Conservation (phyloP, 2,113 vertebrate genomes). For the Apteryx mantelli region DNA sequence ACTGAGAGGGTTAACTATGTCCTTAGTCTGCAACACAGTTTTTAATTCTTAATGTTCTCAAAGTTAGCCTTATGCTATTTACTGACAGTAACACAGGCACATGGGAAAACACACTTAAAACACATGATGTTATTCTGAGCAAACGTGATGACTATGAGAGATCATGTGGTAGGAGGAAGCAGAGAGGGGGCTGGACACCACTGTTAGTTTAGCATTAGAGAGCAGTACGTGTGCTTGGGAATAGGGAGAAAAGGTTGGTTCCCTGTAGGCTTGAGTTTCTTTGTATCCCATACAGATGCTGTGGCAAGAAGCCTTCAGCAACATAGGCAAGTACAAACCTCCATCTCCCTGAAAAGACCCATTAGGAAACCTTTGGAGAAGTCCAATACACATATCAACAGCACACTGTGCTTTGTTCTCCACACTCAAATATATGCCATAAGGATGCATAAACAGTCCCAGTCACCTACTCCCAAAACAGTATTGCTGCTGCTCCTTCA, state of each 20-base stretch:
- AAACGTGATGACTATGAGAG: background rate
- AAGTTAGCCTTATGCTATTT: background rate
- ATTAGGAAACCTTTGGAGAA: background rate
- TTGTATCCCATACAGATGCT: background rate
- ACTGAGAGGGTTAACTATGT: background rate
- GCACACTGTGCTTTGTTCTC: background rate
- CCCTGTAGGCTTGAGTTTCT: background rate
- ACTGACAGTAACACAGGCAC: background rate
- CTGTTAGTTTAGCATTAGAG: background rate
- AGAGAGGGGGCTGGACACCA: background rate
- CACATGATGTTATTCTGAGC: background rate
- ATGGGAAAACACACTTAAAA: background rate
- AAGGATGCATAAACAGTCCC: background rate
- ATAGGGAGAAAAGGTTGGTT: background rate
- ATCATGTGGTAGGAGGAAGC: background rate
- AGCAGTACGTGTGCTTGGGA: background rate
- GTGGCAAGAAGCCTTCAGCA: background rate
- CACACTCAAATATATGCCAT: background rate
- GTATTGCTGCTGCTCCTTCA: background rate
- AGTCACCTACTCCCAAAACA: background rate
- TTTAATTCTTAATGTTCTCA: background rate
- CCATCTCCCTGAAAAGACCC: background rate
- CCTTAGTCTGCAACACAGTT: background rate
- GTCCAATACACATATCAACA: background rate
- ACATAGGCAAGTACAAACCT: background rate